Base-by-base conservation (phyloP, 2,888 invertebrate genomes). In the Argynnis bischoffii region DNA sequence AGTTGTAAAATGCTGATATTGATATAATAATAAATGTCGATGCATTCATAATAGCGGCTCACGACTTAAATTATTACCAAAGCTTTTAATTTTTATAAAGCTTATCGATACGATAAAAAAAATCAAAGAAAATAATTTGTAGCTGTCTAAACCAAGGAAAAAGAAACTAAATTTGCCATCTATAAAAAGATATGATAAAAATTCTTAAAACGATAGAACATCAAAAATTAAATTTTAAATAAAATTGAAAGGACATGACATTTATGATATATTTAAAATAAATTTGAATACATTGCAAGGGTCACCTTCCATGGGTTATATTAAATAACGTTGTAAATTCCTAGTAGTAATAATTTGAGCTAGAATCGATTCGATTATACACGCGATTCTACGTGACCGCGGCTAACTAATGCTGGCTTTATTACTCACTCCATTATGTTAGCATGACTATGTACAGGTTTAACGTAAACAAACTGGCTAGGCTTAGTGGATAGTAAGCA, bases 331-430 rank as follows among this genome's bases (percentile, higher is more conserved):
- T 64, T 65, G 64, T 61, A 69, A 63, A 69, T 69, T 66, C 64
- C 59, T 64, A 50, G 55, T 48, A 67, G 48, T n/a, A 16, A 67
- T 55, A 70, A 67, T 67, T 70, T 61, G 59, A 51, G 46, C 35
- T 63, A 54, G 48, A 63, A 61, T 69, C 63, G 54, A 59, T 66
- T 55, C 55, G 61, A 50, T 61, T 60, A 31, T 35, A 69, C 71
- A 71, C 69, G 71, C 71, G 56, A 71, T 21, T 13, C 64, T 67
- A 64, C 71, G 71, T 71, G 71, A 69, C 66, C 66, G 41, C 50
- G 46, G 65, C 53, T 55, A 67, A 54, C 71, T 69, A 69, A 66
- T 66, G 48, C 63, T 64, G 41, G 67, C 21, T 67, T 61, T 64
- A 63, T 60, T 66, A 66, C 31, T 69, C 61, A 56, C 51, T 67